Evolutionary conservation across 2,113 vertebrate genomes (phyloP).

Genomic region (Orycteropus afer): DNA sequence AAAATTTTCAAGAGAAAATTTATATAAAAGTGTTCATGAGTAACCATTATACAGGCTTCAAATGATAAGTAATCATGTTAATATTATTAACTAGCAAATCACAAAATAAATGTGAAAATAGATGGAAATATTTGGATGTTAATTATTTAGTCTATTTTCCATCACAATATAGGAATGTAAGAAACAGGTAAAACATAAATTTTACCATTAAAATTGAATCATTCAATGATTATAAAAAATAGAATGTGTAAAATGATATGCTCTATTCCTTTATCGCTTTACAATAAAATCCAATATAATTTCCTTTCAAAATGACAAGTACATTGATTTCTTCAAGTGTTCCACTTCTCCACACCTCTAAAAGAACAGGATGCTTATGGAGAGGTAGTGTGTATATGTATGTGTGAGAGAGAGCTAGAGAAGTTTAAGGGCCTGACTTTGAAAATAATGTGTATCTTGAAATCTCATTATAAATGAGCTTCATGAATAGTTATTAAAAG

Average conservation of each 20-base stretch:
- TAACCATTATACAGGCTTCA: not conserved
- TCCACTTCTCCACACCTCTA: not conserved
- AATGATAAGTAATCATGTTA: not conserved
- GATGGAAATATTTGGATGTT: not conserved
- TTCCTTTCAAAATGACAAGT: constrained; percentile 40
- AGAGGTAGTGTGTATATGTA: not conserved
- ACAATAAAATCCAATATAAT: not conserved
- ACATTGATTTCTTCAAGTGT: not conserved
- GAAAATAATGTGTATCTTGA: not conserved
- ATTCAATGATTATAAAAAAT: not conserved
- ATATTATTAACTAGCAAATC: not conserved
- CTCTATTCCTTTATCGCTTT: not conserved
- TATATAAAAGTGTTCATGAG: not conserved
- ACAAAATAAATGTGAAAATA: not conserved
- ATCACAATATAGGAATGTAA: not conserved
- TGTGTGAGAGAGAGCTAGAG: not conserved
- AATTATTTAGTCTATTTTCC: not conserved
- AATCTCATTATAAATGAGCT: not conserved
- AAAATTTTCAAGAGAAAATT: not conserved
- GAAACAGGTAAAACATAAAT: not conserved
- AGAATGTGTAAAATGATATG: not conserved
- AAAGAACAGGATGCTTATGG: not conserved
- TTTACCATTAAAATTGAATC: not conserved
- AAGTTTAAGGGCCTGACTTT: not conserved
- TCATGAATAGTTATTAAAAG: not conserved